These are phyloP conservation scores for Mesitornis unicolor DNA, from an alignment of 2,113 vertebrate species.

Conservation along the genomic window DNA sequence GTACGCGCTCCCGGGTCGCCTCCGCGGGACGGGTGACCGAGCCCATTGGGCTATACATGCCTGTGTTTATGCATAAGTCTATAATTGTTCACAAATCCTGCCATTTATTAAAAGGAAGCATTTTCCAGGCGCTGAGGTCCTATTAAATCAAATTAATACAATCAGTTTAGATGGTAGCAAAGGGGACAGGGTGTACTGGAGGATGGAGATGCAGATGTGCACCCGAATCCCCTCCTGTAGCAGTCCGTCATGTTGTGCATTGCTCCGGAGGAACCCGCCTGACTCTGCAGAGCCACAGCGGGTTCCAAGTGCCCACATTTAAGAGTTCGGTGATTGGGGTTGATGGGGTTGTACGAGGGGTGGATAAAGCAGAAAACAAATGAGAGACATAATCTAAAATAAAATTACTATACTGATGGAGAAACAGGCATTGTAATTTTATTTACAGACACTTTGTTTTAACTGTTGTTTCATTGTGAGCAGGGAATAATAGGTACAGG, in stretches of 20 bases:
- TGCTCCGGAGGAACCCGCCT: too few relatives aligned
- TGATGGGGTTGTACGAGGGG: background rate
- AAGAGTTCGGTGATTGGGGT: rapidly evolving
- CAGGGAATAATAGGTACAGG: too few relatives aligned
- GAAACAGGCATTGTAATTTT: too few relatives aligned
- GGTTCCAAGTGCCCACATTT: too few relatives aligned
- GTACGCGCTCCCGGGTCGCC: rapidly evolving
- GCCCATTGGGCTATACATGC: background rate
- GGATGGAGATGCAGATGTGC: background rate
- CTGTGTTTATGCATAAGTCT: background rate
- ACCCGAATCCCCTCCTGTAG: background rate
- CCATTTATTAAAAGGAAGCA: background rate
- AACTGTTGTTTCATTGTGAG: too few relatives aligned
- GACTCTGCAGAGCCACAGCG: too few relatives aligned
- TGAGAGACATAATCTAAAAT: too few relatives aligned
- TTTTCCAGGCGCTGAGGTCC: background rate
- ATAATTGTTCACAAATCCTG: background rate
- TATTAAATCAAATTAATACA: background rate
- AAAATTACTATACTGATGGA: too few relatives aligned
- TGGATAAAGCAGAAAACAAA: background rate
- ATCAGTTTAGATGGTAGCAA: rapidly evolving
- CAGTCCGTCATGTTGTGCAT: too few relatives aligned
- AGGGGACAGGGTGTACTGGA: background rate
- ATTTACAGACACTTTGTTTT: too few relatives aligned
- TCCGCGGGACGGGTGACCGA: background rate